phyloP scores from a whole-genome alignment of 2,888 invertebrate species.

The Iphiclides podalirius region DNA sequence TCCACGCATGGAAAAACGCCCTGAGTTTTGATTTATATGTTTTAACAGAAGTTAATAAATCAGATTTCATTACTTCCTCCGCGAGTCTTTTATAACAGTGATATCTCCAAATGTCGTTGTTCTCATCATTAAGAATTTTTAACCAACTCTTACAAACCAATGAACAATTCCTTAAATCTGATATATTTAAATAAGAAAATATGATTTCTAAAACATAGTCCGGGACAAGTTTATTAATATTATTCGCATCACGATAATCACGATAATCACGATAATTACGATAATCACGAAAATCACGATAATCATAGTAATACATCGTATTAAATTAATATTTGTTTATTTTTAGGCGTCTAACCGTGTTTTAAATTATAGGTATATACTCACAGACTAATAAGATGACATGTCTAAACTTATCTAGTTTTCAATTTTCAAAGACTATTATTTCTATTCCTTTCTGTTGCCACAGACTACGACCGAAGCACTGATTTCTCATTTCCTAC shows the following conservation, averaged over 20 bases:
- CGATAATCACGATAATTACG: conserved; percentile 3
- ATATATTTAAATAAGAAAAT: conserved; percentile 93
- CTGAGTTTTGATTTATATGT: conserved; percentile 96
- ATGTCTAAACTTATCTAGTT: no score
- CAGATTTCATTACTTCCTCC: conserved; percentile 92
- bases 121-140: conserved; percentile 93
- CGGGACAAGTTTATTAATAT: conserved; percentile 83
- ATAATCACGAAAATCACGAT: no score
- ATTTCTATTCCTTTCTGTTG: no score
- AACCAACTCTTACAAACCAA: conserved; percentile 97
- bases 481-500: no score
- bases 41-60: conserved; percentile 91
- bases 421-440: no score
- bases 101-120: conserved; percentile 96
- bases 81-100: conserved; percentile 93
- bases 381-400: no score
- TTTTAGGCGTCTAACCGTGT: no score
- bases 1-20: conserved; percentile 98
- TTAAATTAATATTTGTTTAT: conserved; percentile 27
- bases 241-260: conserved; percentile 66
- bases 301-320: conserved; percentile 38
- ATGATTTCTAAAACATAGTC: conserved; percentile 92
- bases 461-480: no score
- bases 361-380: no score
- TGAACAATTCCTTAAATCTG: conserved; percentile 93